These are phyloP conservation scores for Melanophora roralis DNA, from an alignment of 2,888 invertebrate species.

Conservation along the genomic window DNA sequence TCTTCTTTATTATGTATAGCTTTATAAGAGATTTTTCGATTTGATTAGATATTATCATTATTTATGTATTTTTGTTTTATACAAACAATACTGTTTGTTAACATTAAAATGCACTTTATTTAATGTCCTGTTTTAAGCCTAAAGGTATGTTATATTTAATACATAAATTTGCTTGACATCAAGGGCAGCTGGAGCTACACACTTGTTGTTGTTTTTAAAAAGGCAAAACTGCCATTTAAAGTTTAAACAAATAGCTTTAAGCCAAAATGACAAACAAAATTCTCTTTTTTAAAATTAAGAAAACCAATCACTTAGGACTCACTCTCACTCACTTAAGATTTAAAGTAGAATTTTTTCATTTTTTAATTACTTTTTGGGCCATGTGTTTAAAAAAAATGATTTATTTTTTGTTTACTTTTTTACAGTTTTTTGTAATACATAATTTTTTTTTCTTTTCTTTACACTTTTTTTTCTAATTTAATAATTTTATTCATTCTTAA, in stretches of 20 bases:
- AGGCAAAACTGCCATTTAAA: background rate
- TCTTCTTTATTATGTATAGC: background rate
- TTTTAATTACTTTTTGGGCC: no score
- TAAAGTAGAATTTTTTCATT: no score
- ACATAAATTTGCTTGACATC: background rate
- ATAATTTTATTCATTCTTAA: no score
- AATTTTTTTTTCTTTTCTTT: no score
- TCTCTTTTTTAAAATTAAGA: no score
- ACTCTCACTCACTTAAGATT: background rate
- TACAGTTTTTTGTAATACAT: no score
- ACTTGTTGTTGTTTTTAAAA: background rate
- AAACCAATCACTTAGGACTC: no score
- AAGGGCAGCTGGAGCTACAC: background rate
- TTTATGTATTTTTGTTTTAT: background rate
- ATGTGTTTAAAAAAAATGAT: no score
- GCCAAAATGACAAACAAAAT: no score
- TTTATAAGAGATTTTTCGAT: slow-evolving; percentile 11
- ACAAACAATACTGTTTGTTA: background rate
- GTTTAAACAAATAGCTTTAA: no score
- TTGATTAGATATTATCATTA: background rate
- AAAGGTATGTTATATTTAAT: slow-evolving; percentile 15
- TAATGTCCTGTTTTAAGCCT: background rate
- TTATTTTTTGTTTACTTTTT: background rate
- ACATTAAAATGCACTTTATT: background rate
- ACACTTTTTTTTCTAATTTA: no score